phyloP scores from a whole-genome alignment of 1,140 invertebrate genomes.

The Lithobius niger region DNA sequence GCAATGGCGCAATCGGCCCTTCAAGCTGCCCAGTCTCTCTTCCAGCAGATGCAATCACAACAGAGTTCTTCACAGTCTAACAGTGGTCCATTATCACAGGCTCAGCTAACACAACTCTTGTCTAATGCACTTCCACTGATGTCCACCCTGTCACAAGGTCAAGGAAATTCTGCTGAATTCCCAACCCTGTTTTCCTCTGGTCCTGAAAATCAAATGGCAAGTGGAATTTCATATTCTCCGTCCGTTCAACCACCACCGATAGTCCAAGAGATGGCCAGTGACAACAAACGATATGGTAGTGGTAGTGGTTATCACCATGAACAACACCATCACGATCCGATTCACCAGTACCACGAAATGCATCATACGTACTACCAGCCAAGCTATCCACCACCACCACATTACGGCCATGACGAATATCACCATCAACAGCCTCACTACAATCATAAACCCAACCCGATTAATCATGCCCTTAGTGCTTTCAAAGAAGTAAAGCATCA shows the following conservation, averaged over 20 bases:
- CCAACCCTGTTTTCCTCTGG: not conserved
- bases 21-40: not conserved
- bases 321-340: not conserved
- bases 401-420: not conserved
- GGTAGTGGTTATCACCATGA: not conserved
- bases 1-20: not conserved
- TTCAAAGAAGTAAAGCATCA: not conserved
- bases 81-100: too few species aligned
- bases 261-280: not conserved
- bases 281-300: slow-evolving; percentile 1
- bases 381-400: not conserved
- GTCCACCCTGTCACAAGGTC: not conserved
- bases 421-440: not conserved
- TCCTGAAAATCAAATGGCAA: not conserved
- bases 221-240: not conserved
- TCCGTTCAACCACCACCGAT: not conserved
- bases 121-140: not conserved
- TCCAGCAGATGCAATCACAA: not conserved
- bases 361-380: not conserved
- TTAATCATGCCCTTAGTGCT: not conserved
- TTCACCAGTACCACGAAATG: not conserved
- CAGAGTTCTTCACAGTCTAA: not conserved
- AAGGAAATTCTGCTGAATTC: not conserved
- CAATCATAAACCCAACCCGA: not conserved
- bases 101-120: not conserved